Base-by-base conservation (phyloP, 2,797 vertebrate genomes). In the Halcyon leucocephala region DNA sequence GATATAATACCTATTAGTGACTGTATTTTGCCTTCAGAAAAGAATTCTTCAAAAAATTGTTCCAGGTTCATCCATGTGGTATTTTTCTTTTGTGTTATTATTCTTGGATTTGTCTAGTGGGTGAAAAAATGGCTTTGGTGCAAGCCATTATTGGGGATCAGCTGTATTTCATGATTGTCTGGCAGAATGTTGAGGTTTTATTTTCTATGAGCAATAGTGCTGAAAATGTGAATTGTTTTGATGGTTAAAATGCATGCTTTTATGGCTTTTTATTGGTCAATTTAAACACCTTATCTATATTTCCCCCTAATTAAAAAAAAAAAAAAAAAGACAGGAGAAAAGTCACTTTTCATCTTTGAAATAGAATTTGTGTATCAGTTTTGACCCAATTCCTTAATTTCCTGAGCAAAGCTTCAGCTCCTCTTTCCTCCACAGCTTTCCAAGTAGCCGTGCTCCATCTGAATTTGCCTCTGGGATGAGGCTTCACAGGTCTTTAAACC, bases 391-490 rank as follows among this genome's bases (percentile, higher is more conserved):
- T 69, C 33, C 22, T 8, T 48, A 26, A 48, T 44, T 14, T 58
- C 0, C 3, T 7, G 35, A 70, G 28, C 39, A 74, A 86, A 26
- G 16, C 60, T 78, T 52, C 24, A 67, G 44, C 29, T 67, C 4
- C 39, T 74, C 7, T 76, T 4, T 54, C 12, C 64, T 55, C 51
- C 72, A 37, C 51, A 57, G 42, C 48, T 54, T 91, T 89, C 79
- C 7, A 25, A 13, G 19, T 73, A 25, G 48, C 39, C 0, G 0
- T 20, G 15, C 6, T 51, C 24, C n/a, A 35, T 17, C 20, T 33
- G 52, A 9, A 1, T 55, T 64, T 67, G 18, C 58, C 55, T 7
- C 3, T 6, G 48, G 15, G 9, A 14, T 0, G 1, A 33, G 8
- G 25, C 14, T 57, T 64, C 15, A 14, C 15, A 14, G 55, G 25